Percentiles rank a stretch among this genome's conserved stretches.
phyloP scores from a whole-genome alignment of 2,888 invertebrate species.

The Caenorhabditis zanzibari region DNA sequence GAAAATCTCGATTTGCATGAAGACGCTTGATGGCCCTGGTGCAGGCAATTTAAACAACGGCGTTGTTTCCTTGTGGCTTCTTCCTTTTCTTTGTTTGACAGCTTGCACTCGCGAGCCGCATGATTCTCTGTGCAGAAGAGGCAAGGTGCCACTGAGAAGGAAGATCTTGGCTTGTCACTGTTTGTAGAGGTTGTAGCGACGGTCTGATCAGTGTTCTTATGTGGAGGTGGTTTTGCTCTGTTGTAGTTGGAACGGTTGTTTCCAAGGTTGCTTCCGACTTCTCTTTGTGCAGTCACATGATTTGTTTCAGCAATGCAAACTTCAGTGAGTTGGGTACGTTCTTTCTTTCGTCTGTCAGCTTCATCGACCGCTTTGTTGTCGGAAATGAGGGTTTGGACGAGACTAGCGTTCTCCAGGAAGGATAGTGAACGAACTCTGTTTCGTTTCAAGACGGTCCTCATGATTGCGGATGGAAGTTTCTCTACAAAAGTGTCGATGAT shows the following conservation, averaged over 20 bases:
- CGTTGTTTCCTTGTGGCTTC: too few species aligned
- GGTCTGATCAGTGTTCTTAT: too few species aligned
- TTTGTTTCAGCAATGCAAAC: background rate
- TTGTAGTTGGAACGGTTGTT: too few species aligned
- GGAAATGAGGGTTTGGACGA: background rate
- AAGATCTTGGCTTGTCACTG: too few species aligned
- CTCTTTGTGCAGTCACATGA: background rate
- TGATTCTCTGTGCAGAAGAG: too few species aligned
- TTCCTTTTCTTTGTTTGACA: too few species aligned
- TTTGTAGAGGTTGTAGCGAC: too few species aligned
- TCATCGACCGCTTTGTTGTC: background rate
- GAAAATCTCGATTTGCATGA: background rate
- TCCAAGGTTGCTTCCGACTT: too few species aligned
- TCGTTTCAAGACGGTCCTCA: background rate
- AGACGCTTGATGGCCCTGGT: too few species aligned
- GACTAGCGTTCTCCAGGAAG: background rate
- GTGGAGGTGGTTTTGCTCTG: background rate
- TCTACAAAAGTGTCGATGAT: background rate
- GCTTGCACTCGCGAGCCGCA: too few species aligned
- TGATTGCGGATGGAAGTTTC: background rate
- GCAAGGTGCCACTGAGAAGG: too few species aligned
- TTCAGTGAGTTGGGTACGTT: background rate
- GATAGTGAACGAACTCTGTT: background rate
- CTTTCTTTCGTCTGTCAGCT: background rate
- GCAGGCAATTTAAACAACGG: slow-evolving; percentile 6